phyloP scores from a whole-genome alignment of 2,797 vertebrate genomes.

The Rhinichthys osculus region DNA sequence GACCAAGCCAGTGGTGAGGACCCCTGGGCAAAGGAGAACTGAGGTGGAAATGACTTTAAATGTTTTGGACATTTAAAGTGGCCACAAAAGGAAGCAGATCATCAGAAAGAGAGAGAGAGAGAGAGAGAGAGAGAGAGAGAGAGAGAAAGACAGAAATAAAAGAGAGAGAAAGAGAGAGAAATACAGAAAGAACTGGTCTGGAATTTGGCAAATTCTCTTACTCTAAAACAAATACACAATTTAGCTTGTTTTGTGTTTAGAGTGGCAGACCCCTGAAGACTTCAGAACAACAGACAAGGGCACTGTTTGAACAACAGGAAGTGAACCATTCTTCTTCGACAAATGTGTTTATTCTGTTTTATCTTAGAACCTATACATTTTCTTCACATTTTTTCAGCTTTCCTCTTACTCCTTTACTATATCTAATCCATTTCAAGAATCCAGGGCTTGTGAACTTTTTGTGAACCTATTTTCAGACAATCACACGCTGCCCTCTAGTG shows the following conservation, averaged over 20 bases:
- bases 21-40: conserved; percentile 62
- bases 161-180: conserved; percentile 5
- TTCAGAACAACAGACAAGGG: background rate
- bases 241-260: too few species aligned
- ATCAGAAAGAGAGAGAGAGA: conserved; percentile 39
- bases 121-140: background rate
- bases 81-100: conserved; percentile 73
- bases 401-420: background rate
- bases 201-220: background rate
- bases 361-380: conserved; percentile 59
- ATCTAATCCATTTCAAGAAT: background rate
- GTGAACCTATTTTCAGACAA: conserved; percentile 35
- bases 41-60: conserved; percentile 73
- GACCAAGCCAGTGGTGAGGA: conserved; percentile 42
- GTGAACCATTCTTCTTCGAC: background rate
- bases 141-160: background rate
- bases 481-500: conserved; percentile 75
- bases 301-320: conserved; percentile 3
- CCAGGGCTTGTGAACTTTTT: background rate
- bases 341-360: conserved; percentile 32
- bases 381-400: conserved; percentile 34
- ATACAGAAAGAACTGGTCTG: background rate
- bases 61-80: conserved; percentile 71
- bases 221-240: too few species aligned
- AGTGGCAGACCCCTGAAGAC: background rate